Conservation (phyloP, 2,113 vertebrate species). For the Polypterus bichir region DNA sequence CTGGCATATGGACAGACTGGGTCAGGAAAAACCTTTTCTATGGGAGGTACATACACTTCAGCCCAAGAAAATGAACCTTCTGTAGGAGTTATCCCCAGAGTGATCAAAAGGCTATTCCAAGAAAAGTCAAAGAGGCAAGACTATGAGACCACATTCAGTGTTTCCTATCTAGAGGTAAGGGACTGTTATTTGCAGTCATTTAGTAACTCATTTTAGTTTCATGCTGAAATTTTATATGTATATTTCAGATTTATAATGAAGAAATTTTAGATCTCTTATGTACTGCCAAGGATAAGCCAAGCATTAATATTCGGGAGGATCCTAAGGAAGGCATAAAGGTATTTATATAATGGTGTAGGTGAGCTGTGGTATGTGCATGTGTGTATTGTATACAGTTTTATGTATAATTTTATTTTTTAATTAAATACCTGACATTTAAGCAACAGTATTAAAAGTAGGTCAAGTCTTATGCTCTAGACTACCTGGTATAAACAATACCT, state of each 20-base stretch:
- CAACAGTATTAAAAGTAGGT: too few species aligned
- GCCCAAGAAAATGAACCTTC: conserved; percentile 68
- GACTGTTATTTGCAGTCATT: background rate
- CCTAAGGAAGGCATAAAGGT: conserved; percentile 95
- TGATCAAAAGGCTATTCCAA: conserved; percentile 67
- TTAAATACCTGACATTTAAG: too few species aligned
- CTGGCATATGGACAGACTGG: conserved; percentile 90
- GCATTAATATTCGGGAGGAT: conserved; percentile 80
- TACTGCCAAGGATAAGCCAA: conserved; percentile 58
- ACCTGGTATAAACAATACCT: too few species aligned
- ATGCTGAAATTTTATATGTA: background rate
- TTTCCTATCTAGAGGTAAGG: conserved; percentile 87
- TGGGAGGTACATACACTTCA: conserved; percentile 84
- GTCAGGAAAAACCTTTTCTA: conserved; percentile 90
- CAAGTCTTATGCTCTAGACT: too few species aligned
- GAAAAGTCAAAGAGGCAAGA: conserved; percentile 57
- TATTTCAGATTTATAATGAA: conserved; percentile 83
- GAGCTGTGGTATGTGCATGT: too few species aligned
- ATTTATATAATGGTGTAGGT: too few species aligned
- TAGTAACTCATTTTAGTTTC: background rate
- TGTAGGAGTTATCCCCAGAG: conserved; percentile 83
- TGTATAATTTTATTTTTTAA: too few species aligned
- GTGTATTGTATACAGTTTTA: too few species aligned
- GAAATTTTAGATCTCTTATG: conserved; percentile 83
- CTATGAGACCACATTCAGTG: conserved; percentile 60